phyloP scores from a whole-genome alignment of 1,140 invertebrate species.

The Mercenaria mercenaria region DNA sequence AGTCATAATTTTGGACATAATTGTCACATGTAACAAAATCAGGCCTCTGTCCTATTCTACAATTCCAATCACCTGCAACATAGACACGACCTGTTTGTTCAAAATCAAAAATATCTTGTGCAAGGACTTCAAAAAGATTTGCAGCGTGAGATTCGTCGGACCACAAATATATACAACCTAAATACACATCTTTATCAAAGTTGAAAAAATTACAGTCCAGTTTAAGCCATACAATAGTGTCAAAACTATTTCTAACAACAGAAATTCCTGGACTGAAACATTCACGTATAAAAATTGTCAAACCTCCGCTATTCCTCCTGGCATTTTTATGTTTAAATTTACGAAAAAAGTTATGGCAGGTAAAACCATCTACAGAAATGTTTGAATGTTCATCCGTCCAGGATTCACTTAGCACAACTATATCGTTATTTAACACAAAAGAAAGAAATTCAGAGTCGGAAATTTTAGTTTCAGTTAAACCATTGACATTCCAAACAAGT shows the following conservation, averaged over 20 bases:
- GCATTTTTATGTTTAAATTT: background rate
- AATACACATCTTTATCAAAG: background rate
- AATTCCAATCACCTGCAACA: background rate
- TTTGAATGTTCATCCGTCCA: background rate
- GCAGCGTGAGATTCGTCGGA: too few relatives aligned
- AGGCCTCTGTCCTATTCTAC: background rate
- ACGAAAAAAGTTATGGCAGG: slow-evolving; percentile 12
- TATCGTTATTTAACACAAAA: slow-evolving; percentile 6
- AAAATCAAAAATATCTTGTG: too few relatives aligned
- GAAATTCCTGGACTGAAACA: background rate
- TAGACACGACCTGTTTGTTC: too few relatives aligned
- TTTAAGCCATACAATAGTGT: too few relatives aligned
- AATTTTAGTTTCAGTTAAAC: too few relatives aligned
- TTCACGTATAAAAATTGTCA: too few relatives aligned
- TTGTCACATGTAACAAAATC: too few relatives aligned
- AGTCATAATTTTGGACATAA: background rate
- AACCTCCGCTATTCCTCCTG: too few relatives aligned
- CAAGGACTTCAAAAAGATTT: too few relatives aligned
- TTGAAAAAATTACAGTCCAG: slow-evolving; percentile 3
- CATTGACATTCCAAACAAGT: too few relatives aligned
- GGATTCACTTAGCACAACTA: background rate
- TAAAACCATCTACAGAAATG: background rate
- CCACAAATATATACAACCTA: too few relatives aligned
- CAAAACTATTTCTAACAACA: slow-evolving; percentile 14
- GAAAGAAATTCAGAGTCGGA: too few relatives aligned